These are phyloP conservation scores for Malurus elegans DNA, from an alignment of 2,113 vertebrate species.

Conservation along the genomic window DNA sequence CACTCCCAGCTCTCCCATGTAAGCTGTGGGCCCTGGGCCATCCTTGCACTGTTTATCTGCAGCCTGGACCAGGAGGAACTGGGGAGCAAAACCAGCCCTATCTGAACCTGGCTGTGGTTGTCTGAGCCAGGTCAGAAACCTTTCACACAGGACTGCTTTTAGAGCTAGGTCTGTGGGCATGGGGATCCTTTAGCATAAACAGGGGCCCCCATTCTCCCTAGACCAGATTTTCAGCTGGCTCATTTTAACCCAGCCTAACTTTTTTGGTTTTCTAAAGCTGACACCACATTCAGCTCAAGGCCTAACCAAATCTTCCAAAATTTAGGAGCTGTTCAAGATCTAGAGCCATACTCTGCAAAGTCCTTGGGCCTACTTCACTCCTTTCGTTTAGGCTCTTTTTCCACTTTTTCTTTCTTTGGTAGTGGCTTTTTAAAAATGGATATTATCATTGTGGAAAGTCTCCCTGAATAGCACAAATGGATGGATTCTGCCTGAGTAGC, in stretches of 20 bases:
- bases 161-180: not conserved
- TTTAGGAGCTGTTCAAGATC: not conserved
- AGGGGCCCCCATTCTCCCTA: not conserved
- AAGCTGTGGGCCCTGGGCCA: not conserved
- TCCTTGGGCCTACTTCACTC: not conserved
- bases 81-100: not conserved
- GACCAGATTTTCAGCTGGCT: not conserved
- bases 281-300: not conserved
- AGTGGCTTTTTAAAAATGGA: not conserved
- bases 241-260: not conserved
- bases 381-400: not conserved
- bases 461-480: not conserved
- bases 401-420: not conserved
- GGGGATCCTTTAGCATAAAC: not conserved
- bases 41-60: not conserved
- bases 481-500: not conserved
- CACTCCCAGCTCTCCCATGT: accelerated
- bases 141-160: not conserved
- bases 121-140: not conserved
- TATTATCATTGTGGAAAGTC: not conserved
- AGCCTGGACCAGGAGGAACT: not conserved
- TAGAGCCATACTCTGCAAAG: not conserved
- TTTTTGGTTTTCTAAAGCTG: not conserved
- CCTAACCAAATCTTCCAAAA: not conserved
- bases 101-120: not conserved